Base-by-base conservation (phyloP, 2,113 vertebrate genomes). In the Hyla sarda region DNA sequence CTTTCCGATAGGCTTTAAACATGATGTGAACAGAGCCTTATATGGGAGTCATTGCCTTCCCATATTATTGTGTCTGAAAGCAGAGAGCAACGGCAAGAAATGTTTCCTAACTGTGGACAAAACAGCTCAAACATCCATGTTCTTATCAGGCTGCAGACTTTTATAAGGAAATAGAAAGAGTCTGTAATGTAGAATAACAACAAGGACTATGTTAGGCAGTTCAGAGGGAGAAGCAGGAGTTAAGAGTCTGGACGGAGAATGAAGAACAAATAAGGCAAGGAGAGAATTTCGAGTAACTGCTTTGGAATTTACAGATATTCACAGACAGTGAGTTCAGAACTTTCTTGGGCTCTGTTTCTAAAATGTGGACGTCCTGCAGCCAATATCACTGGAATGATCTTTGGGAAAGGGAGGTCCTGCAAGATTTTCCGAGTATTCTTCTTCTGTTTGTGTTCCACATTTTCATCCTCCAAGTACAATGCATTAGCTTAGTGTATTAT, bases 251-350 rank as follows among this genome's bases (percentile, higher is more conserved):
- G 60, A 14, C 23, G 47, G 25, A 23, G 60, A 50, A 50, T 25
- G 13, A 82, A 69, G 80, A 82, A 82, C 80, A 69, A 67, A 71
- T 67, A 71, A 82, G 80, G 80, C 80, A 82, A 82, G 30, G 80
- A 71, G n/a, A 69, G 80, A 32, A 67, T 82, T 82, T 52, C 17
- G 34, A 82, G 80, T 71, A 71, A 71, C 80, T 32, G 37, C 80
- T 69, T 82, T 52, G 80, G 62, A 82, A 82, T 82, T 82, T 28
- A 69, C 80, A 81, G 37, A 47, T 82, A 50, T 82, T 47, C 60
- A 48, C 41, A 50, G 17, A 19, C 80, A 47, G 21, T 19, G 21
- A 62, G n/a, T 81, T 62, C 77, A 80, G 50, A 41, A 34, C 19
- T 60, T 58, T 80, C 65, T 41, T 80, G 32, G 34, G 34, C 47